Base-by-base conservation (phyloP, 2,888 invertebrate species). In the Drosophila neutralis region DNA sequence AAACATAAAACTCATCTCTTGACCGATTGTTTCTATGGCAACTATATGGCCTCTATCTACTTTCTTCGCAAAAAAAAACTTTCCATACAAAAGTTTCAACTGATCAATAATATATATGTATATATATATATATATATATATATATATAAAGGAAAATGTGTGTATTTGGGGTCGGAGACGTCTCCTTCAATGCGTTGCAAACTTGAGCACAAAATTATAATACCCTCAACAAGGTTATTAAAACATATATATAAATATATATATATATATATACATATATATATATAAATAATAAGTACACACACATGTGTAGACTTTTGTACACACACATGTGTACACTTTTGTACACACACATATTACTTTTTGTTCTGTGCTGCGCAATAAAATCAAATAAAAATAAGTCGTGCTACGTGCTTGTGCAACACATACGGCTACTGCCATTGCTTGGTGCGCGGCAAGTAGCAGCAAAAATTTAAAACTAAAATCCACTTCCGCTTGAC, bases 401-500 rank as follows among this genome's bases (percentile, higher is more conserved):
- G 21, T 57, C 66, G 29, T 45, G 40, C 40, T 35, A 52, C 52
- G 15, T 24, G 45, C 15, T 24, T 2, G 7, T 24, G 24, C 24
- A 2, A 24, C 45, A 21, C 21, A 24, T 15, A 24, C 45, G 24
- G 45, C 24, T 4, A 15, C 24, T 24, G 24, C 0, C 15, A 15
- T 2, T 45, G 45, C 45, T 8, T 7, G 27, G 36, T 18, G 53
- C 1, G 21, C 2, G 24, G 36, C 45, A 24, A 21, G 45, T 24
- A 27, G 53, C 48, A 40, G 49, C 58, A 72, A 72, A 73, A 70
- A 73, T 83, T 65, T 71, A 80, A 80, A 85, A 86, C 85, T 88
- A 82, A 88, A 88, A 88, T 85, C 84, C 84, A 88, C 88, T 86
- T 86, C 82, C 87, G 76, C 75, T 75, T 87, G 86, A 88, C 83